Evolutionary conservation across 92 coral and sea anemone genomes (phyloP).

Genomic region (Epizoanthus rinbou): DNA sequence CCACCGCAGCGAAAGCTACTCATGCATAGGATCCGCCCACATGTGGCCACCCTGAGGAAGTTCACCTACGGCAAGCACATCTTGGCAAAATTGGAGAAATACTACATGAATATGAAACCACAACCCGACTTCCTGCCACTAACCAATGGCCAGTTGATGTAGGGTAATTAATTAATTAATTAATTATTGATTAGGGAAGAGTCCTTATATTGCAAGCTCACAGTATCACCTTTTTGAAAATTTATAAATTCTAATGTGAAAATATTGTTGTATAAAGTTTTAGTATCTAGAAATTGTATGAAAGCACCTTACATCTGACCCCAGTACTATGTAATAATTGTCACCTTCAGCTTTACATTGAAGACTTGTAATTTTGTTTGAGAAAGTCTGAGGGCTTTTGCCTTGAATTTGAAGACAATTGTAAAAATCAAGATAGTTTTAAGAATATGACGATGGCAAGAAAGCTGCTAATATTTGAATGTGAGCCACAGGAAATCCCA

Average conservation of each 20-base stretch:
- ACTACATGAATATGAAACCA: slow-evolving; percentile 85
- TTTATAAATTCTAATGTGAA: neutral
- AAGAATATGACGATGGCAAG: too few relatives aligned
- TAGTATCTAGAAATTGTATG: neutral
- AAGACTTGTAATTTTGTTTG: neutral
- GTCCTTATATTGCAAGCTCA: slow-evolving; percentile 24
- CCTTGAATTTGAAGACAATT: neutral
- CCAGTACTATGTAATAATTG: neutral
- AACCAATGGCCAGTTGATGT: slow-evolving; percentile 80
- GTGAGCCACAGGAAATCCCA: too few relatives aligned
- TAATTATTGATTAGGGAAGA: slow-evolving; percentile 12
- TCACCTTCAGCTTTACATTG: neutral
- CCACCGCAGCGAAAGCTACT: slow-evolving; percentile 93
- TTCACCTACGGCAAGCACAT: slow-evolving; percentile 99
- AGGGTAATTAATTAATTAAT: slow-evolving; percentile 40
- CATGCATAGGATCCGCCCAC: slow-evolving; percentile 94
- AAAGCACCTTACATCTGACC: neutral
- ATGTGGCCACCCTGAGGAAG: slow-evolving; percentile 92
- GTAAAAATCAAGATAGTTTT: too few relatives aligned
- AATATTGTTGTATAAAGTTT: neutral
- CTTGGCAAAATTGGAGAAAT: slow-evolving; percentile 96
- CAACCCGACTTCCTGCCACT: slow-evolving; percentile 80
- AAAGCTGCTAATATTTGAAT: too few relatives aligned
- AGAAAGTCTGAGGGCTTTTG: neutral
- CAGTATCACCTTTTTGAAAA: neutral